Evolutionary conservation across 2,113 vertebrate species (phyloP).

Genomic region (Onychostoma macrolepis): DNA sequence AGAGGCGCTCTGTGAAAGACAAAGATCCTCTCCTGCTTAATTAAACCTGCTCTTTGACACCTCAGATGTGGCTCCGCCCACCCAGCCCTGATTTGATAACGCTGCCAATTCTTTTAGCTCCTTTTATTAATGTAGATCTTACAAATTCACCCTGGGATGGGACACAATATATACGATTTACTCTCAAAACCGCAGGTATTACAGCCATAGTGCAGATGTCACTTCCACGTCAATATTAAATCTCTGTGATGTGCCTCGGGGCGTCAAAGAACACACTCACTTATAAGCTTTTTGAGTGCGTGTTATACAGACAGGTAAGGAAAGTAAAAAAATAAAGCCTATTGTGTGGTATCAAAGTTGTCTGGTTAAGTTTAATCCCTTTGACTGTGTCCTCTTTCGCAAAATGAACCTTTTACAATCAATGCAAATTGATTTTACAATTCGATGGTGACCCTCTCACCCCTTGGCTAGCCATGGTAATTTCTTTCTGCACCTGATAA

Average conservation of each 20-base stretch:
- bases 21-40: slow-evolving; percentile 44
- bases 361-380: slow-evolving; percentile 92
- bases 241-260: slow-evolving; percentile 32
- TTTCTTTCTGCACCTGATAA: slow-evolving; percentile 97
- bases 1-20: slow-evolving; percentile 20
- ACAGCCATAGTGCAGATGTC: slow-evolving; percentile 35
- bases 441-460: slow-evolving; percentile 93
- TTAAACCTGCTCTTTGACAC: slow-evolving; percentile 37
- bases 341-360: slow-evolving; percentile 88
- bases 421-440: slow-evolving; percentile 99
- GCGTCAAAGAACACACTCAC: neutral
- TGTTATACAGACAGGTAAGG: slow-evolving; percentile 52
- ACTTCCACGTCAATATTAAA: slow-evolving; percentile 43
- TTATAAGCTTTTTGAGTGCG: slow-evolving; percentile 42
- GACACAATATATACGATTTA: slow-evolving; percentile 8
- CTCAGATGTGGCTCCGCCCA: neutral
- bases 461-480: slow-evolving; percentile 91
- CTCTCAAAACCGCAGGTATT: neutral
- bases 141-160: neutral
- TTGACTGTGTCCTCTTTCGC: slow-evolving; percentile 84
- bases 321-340: slow-evolving; percentile 59
- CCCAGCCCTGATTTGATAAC: neutral
- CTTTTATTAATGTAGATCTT: neutral
- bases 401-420: slow-evolving; percentile 99
- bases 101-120: neutral